Evolutionary conservation across 2,113 vertebrate species (phyloP).

Genomic region (Dipodomys spectabilis): DNA sequence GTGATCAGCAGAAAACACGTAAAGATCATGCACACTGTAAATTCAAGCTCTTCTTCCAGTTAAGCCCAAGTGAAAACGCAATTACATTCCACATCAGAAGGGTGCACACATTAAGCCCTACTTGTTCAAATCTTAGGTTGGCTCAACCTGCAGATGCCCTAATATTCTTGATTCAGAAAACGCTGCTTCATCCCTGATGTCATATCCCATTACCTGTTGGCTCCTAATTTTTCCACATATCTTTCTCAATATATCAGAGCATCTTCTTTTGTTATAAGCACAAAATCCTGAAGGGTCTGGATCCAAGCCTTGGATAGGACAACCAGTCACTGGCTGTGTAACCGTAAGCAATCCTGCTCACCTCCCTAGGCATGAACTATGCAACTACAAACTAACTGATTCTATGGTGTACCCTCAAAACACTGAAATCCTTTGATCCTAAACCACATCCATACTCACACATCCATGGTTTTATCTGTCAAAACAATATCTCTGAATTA

Average conservation of each 20-base stretch:
- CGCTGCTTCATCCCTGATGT: neutral
- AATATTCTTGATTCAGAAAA: slow-evolving; percentile 59
- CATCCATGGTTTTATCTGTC: slow-evolving; percentile 41
- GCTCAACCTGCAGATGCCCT: slow-evolving; percentile 46
- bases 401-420: too few species aligned
- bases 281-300: neutral
- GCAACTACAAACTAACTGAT: neutral
- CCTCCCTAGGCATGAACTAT: neutral
- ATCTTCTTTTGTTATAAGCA: neutral
- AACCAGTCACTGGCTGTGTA: neutral
- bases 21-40: slow-evolving; percentile 79
- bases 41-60: slow-evolving; percentile 79
- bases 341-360: neutral
- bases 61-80: slow-evolving; percentile 77
- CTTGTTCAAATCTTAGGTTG: neutral
- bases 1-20: slow-evolving; percentile 82
- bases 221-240: neutral
- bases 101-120: slow-evolving; percentile 64
- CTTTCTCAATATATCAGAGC: slow-evolving; percentile 25
- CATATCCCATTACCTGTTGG: slow-evolving; percentile 25
- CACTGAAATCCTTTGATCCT: slow-evolving; percentile 51
- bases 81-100: slow-evolving; percentile 81
- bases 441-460: neutral
- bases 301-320: neutral
- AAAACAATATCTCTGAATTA: slow-evolving; percentile 40